These are phyloP conservation scores for Mormyrus lacerda DNA, from an alignment of 2,113 vertebrate genomes.

Conservation along the genomic window DNA sequence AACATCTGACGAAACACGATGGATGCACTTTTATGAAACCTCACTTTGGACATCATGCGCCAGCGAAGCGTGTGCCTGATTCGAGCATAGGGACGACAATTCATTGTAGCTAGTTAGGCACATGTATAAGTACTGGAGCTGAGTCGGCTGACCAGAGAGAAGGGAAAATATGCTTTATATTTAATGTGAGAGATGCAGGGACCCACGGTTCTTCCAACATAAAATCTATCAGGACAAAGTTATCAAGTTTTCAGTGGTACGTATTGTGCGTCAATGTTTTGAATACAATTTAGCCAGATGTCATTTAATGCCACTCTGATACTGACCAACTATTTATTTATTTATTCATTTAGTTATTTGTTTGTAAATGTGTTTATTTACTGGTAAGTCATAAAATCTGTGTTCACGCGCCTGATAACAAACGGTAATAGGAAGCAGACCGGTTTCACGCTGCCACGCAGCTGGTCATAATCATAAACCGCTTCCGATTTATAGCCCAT, in stretches of 20 bases:
- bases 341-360: background rate
- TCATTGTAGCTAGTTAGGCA: background rate
- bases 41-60: background rate
- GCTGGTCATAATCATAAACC: conserved; percentile 5
- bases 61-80: background rate
- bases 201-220: background rate
- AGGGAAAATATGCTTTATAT: background rate
- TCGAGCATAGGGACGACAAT: background rate
- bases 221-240: background rate
- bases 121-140: background rate
- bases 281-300: background rate
- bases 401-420: background rate
- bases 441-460: background rate
- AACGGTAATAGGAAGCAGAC: background rate
- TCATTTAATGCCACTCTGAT: background rate
- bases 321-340: background rate
- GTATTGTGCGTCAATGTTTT: background rate
- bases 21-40: background rate
- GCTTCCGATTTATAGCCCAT: background rate
- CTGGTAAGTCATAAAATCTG: background rate
- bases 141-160: background rate
- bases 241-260: background rate
- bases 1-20: background rate
- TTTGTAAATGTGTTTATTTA: background rate
- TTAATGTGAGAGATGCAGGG: background rate